A percentile compares a stretch with the other conserved stretches of the same genome.
Evolutionary conservation across 2,113 vertebrate genomes (phyloP).

Genomic region (Pelecanus crispus): DNA sequence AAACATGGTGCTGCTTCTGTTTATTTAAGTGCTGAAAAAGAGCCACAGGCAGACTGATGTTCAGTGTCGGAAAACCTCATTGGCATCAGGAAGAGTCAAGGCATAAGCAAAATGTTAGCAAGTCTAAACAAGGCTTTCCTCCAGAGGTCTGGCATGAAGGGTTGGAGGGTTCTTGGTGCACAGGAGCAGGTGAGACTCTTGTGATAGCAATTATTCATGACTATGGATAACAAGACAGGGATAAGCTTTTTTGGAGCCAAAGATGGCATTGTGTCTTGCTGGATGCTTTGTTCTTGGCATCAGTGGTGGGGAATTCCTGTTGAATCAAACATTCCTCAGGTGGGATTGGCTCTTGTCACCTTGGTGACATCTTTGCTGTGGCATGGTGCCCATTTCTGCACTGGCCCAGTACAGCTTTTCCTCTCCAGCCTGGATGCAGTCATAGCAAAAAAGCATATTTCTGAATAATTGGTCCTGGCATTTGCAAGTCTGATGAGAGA

Average conservation of each 20-base stretch:
- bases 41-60: background rate
- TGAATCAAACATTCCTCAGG: background rate
- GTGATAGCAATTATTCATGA: accelerated
- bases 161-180: background rate
- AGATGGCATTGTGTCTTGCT: background rate
- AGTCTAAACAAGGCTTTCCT: background rate
- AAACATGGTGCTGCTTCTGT: background rate
- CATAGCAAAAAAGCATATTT: background rate
- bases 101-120: background rate
- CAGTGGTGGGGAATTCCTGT: background rate
- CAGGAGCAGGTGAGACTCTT: background rate
- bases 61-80: background rate
- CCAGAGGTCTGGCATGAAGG: background rate
- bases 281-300: background rate
- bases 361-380: background rate
- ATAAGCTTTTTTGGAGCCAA: background rate
- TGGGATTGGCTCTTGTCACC: background rate
- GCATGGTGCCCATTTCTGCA: background rate
- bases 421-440: background rate
- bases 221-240: background rate
- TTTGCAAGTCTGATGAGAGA: background rate
- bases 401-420: background rate
- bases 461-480: background rate
- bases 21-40: background rate
- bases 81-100: background rate